phyloP scores from a whole-genome alignment of 2,113 vertebrate genomes.

The Melozone crissalis region DNA sequence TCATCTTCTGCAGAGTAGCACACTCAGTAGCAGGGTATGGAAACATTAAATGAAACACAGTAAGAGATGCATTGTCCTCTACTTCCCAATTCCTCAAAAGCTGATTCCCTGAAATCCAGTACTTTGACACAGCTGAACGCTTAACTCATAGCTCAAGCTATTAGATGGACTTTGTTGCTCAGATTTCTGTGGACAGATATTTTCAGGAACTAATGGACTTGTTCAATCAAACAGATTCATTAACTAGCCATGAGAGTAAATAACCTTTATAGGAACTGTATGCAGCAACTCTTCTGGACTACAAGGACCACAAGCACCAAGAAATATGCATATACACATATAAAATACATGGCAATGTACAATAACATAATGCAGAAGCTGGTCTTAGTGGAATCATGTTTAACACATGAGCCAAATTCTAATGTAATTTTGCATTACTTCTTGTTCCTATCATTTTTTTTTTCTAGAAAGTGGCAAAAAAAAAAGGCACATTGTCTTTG shows the following conservation, averaged over 20 bases:
- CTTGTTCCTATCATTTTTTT: background rate
- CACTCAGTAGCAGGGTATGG: background rate
- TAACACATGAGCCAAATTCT: background rate
- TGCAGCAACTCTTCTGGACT: background rate
- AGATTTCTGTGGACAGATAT: background rate
- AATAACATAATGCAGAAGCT: background rate
- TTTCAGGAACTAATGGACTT: background rate
- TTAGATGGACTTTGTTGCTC: background rate
- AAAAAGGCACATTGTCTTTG: background rate
- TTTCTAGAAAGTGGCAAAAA: background rate
- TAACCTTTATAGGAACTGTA: background rate
- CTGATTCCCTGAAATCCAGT: background rate
- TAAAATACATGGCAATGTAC: background rate
- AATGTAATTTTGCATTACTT: background rate
- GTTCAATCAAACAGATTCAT: background rate
- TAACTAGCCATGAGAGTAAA: background rate
- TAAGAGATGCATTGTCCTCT: rapidly evolving
- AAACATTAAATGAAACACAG: background rate
- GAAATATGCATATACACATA: background rate
- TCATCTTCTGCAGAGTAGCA: background rate
- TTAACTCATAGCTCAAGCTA: background rate
- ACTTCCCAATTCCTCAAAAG: background rate
- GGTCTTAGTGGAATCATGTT: background rate
- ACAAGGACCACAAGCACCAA: background rate
- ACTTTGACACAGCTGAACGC: background rate